These are phyloP conservation scores for Xiphophorus birchmanni DNA, from an alignment of 2,797 vertebrate genomes.

Conservation along the genomic window DNA sequence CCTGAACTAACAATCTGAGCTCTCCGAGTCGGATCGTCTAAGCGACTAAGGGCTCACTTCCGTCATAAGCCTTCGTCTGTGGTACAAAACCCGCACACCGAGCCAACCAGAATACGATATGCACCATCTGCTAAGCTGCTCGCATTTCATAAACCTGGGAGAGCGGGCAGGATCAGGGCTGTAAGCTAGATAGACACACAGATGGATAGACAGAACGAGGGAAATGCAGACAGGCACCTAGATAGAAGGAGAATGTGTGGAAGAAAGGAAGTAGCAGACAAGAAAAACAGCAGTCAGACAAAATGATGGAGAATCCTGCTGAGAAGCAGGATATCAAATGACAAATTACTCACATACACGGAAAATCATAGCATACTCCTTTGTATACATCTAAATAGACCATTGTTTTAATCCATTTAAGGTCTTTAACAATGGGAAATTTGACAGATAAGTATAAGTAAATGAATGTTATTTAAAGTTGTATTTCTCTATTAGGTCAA, in stretches of 20 bases:
- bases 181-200: constrained; percentile 73
- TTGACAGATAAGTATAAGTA: background rate
- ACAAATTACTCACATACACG: constrained; percentile 19
- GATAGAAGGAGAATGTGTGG: constrained; percentile 13
- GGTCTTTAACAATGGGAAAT: background rate
- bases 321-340: constrained; percentile 52
- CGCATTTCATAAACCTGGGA: constrained; percentile 77
- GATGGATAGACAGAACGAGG: constrained; percentile 55
- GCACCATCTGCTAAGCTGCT: constrained; percentile 78
- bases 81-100: constrained; percentile 73
- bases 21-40: constrained; percentile 62
- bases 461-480: background rate
- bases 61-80: constrained; percentile 74
- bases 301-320: constrained; percentile 9
- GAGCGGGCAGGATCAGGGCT: constrained; percentile 71
- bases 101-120: constrained; percentile 74
- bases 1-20: constrained; percentile 59
- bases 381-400: constrained; percentile 1
- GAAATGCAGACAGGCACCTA: constrained; percentile 24
- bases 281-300: constrained; percentile 24
- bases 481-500: background rate
- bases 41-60: constrained; percentile 74
- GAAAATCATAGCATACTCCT: constrained; percentile 19
- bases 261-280: constrained; percentile 19
- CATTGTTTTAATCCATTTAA: constrained; percentile 2